phyloP scores from a whole-genome alignment of 2,888 invertebrate species.

The Leptinotarsa haldemani region DNA sequence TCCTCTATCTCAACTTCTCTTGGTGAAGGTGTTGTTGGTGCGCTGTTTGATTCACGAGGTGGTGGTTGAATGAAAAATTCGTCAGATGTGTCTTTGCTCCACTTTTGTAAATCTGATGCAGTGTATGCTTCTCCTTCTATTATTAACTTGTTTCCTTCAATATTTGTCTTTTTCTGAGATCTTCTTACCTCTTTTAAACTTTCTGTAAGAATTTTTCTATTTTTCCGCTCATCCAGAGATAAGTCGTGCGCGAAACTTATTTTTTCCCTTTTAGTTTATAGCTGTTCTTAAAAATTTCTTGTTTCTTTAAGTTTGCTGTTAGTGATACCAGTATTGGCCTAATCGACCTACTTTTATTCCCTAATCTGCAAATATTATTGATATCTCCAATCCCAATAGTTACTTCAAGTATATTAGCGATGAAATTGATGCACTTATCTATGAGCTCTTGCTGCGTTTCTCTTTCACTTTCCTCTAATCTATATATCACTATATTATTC shows the following conservation, averaged over 20 bases:
- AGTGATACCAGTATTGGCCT: background rate
- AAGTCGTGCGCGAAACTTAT: background rate
- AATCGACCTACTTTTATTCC: no score
- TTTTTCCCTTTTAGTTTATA: background rate
- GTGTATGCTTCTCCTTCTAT: no score
- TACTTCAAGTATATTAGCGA: background rate
- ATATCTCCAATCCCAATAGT: background rate
- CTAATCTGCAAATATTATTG: background rate
- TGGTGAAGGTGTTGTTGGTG: no score
- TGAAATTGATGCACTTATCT: background rate
- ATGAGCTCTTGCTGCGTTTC: background rate
- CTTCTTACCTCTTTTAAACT: background rate
- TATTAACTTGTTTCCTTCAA: background rate
- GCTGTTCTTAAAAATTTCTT: background rate
- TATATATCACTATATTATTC: background rate
- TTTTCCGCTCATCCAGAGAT: background rate
- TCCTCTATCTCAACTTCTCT: no score
- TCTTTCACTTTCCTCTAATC: conserved; percentile 1
- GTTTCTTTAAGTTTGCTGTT: background rate
- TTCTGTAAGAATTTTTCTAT: conserved; percentile 1
- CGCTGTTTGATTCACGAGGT: no score
- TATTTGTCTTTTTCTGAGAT: background rate
- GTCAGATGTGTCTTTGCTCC: no score
- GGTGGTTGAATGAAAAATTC: no score
- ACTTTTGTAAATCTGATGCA: no score